Evolutionary conservation across 2,797 vertebrate species (phyloP).

Genomic region (Sebastes iracundus): DNA sequence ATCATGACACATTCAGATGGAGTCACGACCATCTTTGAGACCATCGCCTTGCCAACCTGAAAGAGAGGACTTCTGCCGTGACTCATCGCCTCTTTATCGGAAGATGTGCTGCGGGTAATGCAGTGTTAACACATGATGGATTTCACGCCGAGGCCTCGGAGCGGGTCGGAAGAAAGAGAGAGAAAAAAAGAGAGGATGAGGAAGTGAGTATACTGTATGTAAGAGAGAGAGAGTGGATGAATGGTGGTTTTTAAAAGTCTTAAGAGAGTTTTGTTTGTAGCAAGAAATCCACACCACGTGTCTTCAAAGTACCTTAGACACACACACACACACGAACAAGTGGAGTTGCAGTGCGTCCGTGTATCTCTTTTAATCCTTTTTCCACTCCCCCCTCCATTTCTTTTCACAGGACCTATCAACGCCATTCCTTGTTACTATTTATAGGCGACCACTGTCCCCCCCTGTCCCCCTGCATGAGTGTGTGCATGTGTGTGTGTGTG

Average conservation of each 20-base stretch:
- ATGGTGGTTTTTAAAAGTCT: neutral
- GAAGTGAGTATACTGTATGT: neutral
- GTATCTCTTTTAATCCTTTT: slow-evolving; percentile 84
- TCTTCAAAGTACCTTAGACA: slow-evolving; percentile 35
- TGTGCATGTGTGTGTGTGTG: slow-evolving; percentile 19
- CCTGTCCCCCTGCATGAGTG: slow-evolving; percentile 45
- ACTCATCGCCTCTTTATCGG: slow-evolving; percentile 68
- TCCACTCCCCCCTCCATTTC: slow-evolving; percentile 78
- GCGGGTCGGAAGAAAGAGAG: neutral
- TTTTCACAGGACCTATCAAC: slow-evolving; percentile 81
- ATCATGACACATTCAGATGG: slow-evolving; percentile 57
- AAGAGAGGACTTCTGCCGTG: slow-evolving; percentile 29
- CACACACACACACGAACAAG: slow-evolving; percentile 30
- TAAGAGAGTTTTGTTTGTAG: slow-evolving; percentile 14
- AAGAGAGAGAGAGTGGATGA: neutral
- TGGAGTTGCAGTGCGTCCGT: slow-evolving; percentile 59
- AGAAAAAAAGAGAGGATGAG: neutral
- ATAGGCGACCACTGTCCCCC: slow-evolving; percentile 75
- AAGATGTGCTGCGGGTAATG: slow-evolving; percentile 41
- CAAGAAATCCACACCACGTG: slow-evolving; percentile 46
- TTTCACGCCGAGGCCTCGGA: slow-evolving; percentile 35
- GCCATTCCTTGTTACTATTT: slow-evolving; percentile 83
- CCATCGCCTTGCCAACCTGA: slow-evolving; percentile 36
- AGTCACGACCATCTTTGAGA: slow-evolving; percentile 59
- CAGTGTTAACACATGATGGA: slow-evolving; percentile 57